phyloP scores from a whole-genome alignment of 2,113 vertebrate species.

The Motacilla alba region DNA sequence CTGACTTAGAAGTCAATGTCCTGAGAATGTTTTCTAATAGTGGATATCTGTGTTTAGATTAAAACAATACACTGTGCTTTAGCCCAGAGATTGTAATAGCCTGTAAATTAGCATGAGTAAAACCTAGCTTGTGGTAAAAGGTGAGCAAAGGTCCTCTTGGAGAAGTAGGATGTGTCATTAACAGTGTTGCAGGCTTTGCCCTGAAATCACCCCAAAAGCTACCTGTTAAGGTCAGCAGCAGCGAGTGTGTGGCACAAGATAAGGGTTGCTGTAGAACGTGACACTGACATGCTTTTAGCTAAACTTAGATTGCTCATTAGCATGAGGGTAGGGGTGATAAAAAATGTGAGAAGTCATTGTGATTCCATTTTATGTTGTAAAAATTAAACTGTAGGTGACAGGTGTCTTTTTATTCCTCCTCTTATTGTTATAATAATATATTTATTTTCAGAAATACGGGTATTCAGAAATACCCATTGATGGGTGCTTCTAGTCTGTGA shows the following conservation, averaged over 20 bases:
- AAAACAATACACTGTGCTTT: not conserved
- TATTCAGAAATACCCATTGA: not conserved
- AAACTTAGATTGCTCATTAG: not conserved
- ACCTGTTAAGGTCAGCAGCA: not conserved
- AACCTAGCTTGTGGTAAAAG: not conserved
- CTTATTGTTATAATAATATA: not conserved
- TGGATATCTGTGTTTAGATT: not conserved
- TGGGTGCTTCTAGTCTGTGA: not conserved
- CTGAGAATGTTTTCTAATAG: not conserved
- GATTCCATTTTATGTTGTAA: not conserved
- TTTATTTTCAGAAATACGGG: not conserved
- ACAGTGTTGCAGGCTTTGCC: not conserved
- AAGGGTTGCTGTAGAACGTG: not conserved
- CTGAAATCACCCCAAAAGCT: not conserved
- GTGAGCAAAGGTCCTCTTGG: not conserved
- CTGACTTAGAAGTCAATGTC: not conserved
- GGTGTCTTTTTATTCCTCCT: fast-evolving
- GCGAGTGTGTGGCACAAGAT: not conserved
- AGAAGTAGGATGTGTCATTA: not conserved
- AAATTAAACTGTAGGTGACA: not conserved
- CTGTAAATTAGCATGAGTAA: not conserved
- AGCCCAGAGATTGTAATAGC: not conserved
- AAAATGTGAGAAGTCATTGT: not conserved
- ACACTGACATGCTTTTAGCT: not conserved
- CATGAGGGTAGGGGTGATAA: not conserved